A percentile compares a stretch with the other conserved stretches of the same genome.
phyloP scores from a whole-genome alignment of 2,797 vertebrate species.

The Liparis tanakae region DNA sequence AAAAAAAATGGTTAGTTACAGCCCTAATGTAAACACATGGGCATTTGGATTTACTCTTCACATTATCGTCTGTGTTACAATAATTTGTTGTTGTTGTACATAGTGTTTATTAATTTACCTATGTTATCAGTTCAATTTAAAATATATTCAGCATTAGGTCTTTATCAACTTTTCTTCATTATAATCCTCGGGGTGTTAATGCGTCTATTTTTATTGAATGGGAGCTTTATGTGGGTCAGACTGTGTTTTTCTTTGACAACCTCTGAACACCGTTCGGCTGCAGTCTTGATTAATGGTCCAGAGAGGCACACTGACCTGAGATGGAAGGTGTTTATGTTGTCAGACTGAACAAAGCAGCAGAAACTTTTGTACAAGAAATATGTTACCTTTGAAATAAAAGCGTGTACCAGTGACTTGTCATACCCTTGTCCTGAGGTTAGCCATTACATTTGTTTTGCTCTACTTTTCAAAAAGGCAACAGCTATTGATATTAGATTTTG shows the following conservation, averaged over 20 bases:
- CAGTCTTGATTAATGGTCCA: slow-evolving; percentile 72
- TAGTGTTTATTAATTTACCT: no score
- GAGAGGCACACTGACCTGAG: slow-evolving; percentile 59
- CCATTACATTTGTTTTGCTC: background rate
- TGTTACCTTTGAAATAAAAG: background rate
- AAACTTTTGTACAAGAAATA: background rate
- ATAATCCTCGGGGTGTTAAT: slow-evolving; percentile 61
- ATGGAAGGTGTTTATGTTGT: slow-evolving; percentile 57
- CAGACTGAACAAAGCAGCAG: slow-evolving; percentile 21
- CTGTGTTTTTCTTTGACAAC: slow-evolving; percentile 64
- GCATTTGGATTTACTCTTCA: background rate
- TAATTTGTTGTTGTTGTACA: no score
- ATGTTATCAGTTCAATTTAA: background rate
- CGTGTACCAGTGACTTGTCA: background rate
- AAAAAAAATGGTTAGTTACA: no score
- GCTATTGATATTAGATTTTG: background rate
- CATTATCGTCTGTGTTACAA: background rate
- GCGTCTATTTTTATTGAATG: slow-evolving; percentile 69
- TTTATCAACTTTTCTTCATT: slow-evolving; percentile 54
- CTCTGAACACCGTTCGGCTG: slow-evolving; percentile 54
- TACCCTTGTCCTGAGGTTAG: background rate
- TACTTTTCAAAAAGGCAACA: background rate
- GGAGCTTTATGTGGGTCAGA: slow-evolving; percentile 79
- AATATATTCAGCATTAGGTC: slow-evolving; percentile 22
- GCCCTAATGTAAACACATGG: background rate